Base-by-base conservation (phyloP, 2,888 invertebrate genomes). In the Antheraea yamamai region DNA sequence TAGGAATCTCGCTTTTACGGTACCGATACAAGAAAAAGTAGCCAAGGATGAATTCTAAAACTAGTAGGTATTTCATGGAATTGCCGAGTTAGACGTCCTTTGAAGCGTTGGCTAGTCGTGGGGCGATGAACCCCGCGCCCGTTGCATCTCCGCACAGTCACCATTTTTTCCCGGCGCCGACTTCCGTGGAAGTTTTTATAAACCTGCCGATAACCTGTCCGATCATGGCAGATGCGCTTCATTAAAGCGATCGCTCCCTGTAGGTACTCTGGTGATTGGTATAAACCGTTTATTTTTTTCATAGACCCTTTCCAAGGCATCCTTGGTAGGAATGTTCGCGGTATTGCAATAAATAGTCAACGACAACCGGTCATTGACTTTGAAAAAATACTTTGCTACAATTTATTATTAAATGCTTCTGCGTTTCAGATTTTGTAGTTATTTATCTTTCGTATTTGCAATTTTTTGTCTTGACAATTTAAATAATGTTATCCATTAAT, bases 101-200 rank as follows among this genome's bases (percentile, higher is more conserved):
- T 79, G 80, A 83, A 80, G 83, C 83, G 80, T 79, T 78, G 76
- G 77, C 82, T 85, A 86, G 84, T 74, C 82, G 78, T 81, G 83
- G 93, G 92, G 86, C 93, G 91, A 91, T 93, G 94, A 93, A 92
- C 94, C 88, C 75, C 85, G 87, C 92, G 92, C 92, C 93, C 92
- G 93, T 89, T 88, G 81, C 85, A 86, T 89, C 87, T 89, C 82
- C 88, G 89, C 84, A 87, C 87, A 90, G 84, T 88, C 85, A 85
- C 86, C 82, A 89, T 93, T 94, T 94, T 93, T 93, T 93, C 88
- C 84, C 86, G 84, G 84, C 86, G 81, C 81, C 83, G 80, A 92
- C 93, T 94, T 94, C 94, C 94, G 94, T 90, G 88, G 88, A 83
- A 88, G 80, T 78, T 88, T 94, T 94, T 94, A 86, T 89, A 87